Conservation (phyloP, 2,888 invertebrate species). For the Choreutis nemorana region DNA sequence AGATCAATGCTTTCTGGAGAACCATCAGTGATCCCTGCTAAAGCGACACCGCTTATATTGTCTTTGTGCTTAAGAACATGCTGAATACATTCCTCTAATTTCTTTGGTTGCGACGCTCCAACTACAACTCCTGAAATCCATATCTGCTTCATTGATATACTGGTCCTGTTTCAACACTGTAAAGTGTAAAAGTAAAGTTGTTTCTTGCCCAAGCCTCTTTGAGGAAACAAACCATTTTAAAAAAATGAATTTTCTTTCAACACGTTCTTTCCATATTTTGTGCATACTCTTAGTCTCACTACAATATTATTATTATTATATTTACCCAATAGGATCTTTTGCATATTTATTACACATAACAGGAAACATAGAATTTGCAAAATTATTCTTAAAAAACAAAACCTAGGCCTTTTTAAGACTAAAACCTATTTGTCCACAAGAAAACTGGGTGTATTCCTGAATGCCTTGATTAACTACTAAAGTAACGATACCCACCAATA, state of each 20-base stretch:
- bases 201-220: too few species aligned
- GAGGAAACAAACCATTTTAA: too few species aligned
- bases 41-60: conserved; percentile 73
- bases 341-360: background rate
- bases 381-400: background rate
- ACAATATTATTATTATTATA: too few species aligned
- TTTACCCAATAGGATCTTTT: too few species aligned
- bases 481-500: conserved; percentile 35
- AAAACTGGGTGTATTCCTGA: background rate
- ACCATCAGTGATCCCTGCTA: conserved; percentile 84
- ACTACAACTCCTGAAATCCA: conserved; percentile 70
- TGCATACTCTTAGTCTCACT: too few species aligned
- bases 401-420: background rate
- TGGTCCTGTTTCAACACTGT: background rate
- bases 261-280: too few species aligned
- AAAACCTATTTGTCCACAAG: background rate
- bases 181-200: background rate
- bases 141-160: background rate
- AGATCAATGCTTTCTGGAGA: conserved; percentile 66
- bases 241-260: conserved; percentile 3
- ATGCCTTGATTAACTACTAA: background rate
- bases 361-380: conserved; percentile 1
- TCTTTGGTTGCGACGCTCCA: conserved; percentile 75
- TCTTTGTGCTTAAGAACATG: conserved; percentile 63
- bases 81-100: conserved; percentile 71